Evolutionary conservation across 2,888 invertebrate species (phyloP).

Genomic region (Corythucha ciliata): DNA sequence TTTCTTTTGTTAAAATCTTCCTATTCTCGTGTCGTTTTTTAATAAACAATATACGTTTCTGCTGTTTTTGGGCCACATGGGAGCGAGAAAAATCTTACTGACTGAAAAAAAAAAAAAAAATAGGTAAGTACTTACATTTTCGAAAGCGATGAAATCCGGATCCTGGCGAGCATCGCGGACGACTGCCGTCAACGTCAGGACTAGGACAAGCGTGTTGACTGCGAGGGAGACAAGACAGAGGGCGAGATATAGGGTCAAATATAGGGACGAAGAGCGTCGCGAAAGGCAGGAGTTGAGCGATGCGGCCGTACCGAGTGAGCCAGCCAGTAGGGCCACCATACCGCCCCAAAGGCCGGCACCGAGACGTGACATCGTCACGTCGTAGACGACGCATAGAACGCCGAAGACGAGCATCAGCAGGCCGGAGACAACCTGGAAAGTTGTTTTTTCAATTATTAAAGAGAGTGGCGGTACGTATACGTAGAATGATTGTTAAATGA

Average conservation of each 20-base stretch:
- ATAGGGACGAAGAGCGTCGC: conserved; percentile 30
- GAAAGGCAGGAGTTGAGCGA: conserved; percentile 35
- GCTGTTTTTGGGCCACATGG: no score
- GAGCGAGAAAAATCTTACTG: no score
- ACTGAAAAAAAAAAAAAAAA: no score
- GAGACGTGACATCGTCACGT: conserved; percentile 36
- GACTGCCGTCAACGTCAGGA: conserved; percentile 40
- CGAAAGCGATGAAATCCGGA: conserved; percentile 27
- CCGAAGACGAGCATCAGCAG: conserved; percentile 38
- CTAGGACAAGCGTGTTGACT: conserved; percentile 39
- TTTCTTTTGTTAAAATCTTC: no score
- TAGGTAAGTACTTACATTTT: conserved; percentile 30
- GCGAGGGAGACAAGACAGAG: conserved; percentile 39
- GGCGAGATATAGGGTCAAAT: conserved; percentile 38
- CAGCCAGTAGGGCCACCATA: conserved; percentile 35
- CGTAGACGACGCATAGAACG: conserved; percentile 37
- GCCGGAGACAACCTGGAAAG: conserved; percentile 36
- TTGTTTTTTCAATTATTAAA: no score
- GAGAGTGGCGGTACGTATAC: no score
- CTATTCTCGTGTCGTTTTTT: no score
- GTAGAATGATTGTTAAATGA: no score
- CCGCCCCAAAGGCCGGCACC: conserved; percentile 39
- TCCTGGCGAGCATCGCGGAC: conserved; percentile 37
- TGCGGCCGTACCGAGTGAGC: conserved; percentile 37
- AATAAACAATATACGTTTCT: no score